Evolutionary conservation across 2,113 vertebrate genomes (phyloP).

Genomic region (Trogon melanurus): DNA sequence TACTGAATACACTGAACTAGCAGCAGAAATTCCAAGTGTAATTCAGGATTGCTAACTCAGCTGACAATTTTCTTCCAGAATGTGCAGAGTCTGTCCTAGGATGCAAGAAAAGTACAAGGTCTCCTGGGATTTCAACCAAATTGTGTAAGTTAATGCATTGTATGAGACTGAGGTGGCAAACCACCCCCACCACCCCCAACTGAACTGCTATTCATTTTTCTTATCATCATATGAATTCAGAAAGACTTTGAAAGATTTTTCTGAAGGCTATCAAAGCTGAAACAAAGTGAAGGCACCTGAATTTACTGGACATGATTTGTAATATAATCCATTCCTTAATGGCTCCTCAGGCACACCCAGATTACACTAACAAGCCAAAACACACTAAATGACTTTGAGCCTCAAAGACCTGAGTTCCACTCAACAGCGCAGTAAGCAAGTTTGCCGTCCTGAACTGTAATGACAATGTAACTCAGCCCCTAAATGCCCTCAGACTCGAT

Average conservation of each 20-base stretch:
- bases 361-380: not conserved
- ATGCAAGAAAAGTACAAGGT: not conserved
- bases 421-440: not conserved
- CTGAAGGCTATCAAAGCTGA: not conserved
- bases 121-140: not conserved
- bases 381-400: not conserved
- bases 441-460: not conserved
- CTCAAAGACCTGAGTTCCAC: not conserved
- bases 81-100: not conserved
- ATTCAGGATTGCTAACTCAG: not conserved
- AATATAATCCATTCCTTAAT: not conserved
- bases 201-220: not conserved
- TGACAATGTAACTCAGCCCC: not conserved
- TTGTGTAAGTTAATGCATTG: not conserved
- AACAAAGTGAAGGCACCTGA: not conserved
- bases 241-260: not conserved
- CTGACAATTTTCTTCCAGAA: not conserved
- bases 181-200: not conserved
- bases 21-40: not conserved
- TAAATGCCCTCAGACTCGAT: not conserved
- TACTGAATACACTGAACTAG: not conserved
- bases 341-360: not conserved
- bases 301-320: not conserved
- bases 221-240: not conserved
- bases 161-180: not conserved